A percentile compares a stretch with the other conserved stretches of the same genome.
These are phyloP conservation scores for Meganola albula DNA, from an alignment of 2,888 invertebrate genomes.

Conservation along the genomic window DNA sequence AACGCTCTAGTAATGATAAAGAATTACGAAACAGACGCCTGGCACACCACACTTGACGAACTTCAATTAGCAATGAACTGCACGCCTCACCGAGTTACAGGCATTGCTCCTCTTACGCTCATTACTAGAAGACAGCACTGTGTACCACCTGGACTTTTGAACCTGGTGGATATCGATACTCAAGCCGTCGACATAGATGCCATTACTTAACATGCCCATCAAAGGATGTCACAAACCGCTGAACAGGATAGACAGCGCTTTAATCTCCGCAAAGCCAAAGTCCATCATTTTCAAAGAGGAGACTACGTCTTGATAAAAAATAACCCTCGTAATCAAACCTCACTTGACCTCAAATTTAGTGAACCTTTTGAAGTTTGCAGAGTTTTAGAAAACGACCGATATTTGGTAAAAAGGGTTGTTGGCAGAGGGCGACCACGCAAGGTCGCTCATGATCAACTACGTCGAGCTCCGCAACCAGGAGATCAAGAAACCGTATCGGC, in stretches of 20 bases:
- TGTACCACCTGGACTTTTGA: constrained; percentile 8
- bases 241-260: constrained; percentile 4
- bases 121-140: constrained; percentile 6
- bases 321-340: constrained; percentile 10
- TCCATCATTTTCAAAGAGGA: constrained; percentile 4
- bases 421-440: constrained; percentile 6
- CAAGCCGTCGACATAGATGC: constrained; percentile 2
- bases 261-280: constrained; percentile 4
- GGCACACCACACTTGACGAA: constrained; percentile 8
- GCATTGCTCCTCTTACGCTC: constrained; percentile 4
- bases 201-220: background rate
- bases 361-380: constrained; percentile 7
- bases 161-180: constrained; percentile 5
- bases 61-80: constrained; percentile 11
- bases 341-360: constrained; percentile 9
- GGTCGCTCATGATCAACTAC: constrained; percentile 13
- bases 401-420: constrained; percentile 4
- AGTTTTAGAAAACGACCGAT: constrained; percentile 11
- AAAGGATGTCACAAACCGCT: background rate
- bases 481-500: constrained; percentile 16
- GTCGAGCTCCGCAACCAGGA: constrained; percentile 16
- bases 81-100: constrained; percentile 2
- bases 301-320: constrained; percentile 11
- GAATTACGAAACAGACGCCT: constrained; percentile 13
- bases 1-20: constrained; percentile 23